Evolutionary conservation across 2,113 vertebrate genomes (phyloP).

Genomic region (Aphyosemion australe): DNA sequence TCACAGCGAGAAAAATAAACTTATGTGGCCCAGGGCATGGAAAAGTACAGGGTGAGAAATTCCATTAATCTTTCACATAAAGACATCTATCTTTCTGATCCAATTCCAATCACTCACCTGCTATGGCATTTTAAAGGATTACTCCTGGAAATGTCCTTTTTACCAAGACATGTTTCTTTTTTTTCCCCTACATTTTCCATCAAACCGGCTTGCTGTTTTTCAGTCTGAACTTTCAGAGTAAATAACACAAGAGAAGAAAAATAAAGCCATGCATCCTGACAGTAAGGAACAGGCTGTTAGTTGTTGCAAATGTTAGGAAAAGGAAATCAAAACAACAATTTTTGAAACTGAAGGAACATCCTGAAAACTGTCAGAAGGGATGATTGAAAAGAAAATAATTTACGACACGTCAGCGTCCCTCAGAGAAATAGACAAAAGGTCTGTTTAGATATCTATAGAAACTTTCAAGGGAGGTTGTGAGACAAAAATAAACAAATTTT

Average conservation of each 20-base stretch:
- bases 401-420: not conserved
- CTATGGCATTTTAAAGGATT: slow-evolving; percentile 21
- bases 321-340: not conserved
- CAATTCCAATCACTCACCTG: slow-evolving; percentile 25
- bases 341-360: not conserved
- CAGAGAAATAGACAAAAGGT: not conserved
- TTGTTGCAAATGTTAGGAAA: not conserved
- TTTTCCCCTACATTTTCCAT: slow-evolving; percentile 10
- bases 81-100: slow-evolving; percentile 29
- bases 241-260: not conserved
- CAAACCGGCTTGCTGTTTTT: slow-evolving; percentile 1
- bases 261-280: not conserved
- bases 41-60: slow-evolving; percentile 31
- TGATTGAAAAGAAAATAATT: not conserved
- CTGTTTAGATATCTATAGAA: not conserved
- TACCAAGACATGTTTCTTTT: slow-evolving; percentile 8
- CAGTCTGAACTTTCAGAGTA: not conserved
- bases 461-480: not conserved
- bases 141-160: not conserved
- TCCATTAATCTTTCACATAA: slow-evolving; percentile 24
- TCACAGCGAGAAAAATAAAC: slow-evolving; percentile 41
- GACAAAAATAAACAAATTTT: not conserved
- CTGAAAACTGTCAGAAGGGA: not conserved
- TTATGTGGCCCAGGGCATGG: slow-evolving; percentile 32
- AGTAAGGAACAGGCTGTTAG: not conserved